Percentiles rank a stretch among this genome's conserved stretches.
Conservation (phyloP, 2,113 vertebrate genomes). For the Neolamprologus brichardi region DNA sequence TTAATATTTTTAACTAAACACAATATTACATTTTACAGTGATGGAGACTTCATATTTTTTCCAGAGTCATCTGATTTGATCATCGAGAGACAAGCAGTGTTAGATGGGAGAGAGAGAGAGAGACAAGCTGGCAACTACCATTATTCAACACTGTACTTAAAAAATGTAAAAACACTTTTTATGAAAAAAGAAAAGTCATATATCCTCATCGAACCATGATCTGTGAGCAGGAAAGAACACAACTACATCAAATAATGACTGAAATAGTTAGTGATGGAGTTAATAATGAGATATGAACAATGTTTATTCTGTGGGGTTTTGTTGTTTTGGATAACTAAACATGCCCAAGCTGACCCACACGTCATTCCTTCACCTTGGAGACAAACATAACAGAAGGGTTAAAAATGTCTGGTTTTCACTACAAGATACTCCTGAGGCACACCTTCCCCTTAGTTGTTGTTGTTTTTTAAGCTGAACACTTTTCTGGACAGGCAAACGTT, state of each 20-base stretch:
- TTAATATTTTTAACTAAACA: accelerated
- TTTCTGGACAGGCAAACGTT: not conserved
- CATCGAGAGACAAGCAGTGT: accelerated
- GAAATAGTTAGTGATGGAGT: not conserved
- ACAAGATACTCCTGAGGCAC: not conserved
- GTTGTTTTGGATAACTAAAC: not conserved
- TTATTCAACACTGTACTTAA: not conserved
- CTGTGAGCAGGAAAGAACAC: not conserved
- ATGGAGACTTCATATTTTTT: not conserved
- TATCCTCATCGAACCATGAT: not conserved
- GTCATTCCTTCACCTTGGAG: not conserved
- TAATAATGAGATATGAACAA: not conserved
- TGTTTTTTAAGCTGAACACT: not conserved
- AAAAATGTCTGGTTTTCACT: not conserved
- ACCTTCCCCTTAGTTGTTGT: not conserved
- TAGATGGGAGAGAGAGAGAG: not conserved
- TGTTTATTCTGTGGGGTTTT: not conserved
- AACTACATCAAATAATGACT: not conserved
- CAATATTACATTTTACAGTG: too few relatives aligned
- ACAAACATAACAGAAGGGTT: not conserved
- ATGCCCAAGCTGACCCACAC: not conserved
- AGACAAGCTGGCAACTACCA: not conserved
- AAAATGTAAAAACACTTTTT: not conserved
- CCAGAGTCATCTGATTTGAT: accelerated
- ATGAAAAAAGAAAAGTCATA: not conserved